Base-by-base conservation (phyloP, 2,113 vertebrate species). In the Orycteropus afer region DNA sequence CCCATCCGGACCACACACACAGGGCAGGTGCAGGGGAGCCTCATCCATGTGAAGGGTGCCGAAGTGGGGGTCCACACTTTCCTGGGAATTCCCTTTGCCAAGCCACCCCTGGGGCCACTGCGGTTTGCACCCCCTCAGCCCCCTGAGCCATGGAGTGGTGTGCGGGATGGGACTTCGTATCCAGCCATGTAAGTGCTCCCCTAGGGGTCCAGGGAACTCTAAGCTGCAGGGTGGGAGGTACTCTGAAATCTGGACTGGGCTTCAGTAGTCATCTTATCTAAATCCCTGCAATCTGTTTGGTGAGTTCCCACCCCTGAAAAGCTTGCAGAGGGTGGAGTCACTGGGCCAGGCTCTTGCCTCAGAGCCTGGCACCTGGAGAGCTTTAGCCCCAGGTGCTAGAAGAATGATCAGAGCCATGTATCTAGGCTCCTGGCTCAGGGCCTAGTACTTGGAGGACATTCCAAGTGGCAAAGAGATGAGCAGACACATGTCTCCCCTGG, bases 51-150 rank as follows among this genome's bases (percentile, higher is more conserved):
- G 67, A 99, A 98, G 89, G 98, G 96, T 25, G 98, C 97, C 0
- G 97, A 98, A 51, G 95, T 74, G 2, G 96, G 97, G 2, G 98
- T 99, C 71, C 94, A 99, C 49, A 96, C 91, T 96, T 99, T 98
- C 97, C 97, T 99, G 59, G 98, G 98, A 13, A 96, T 99, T 74
- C 99, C 99, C 40, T 99, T 99, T 98, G 99, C 99, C n/a, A 99
- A 98, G 96, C 97, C 99, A 4, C 99, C 99, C 3, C 4, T 99
- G 5, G 99, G 99, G 40, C 93, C 97, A 3, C 97, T 99, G 94
- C 98, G 99, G 86, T 98, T 99, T 97, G 97, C 98, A 25, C 95
- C 98, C 37, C 99, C 99, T 15, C 97, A 98, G 71, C 97, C 98
- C 5, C 97, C 98, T 4, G 98, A 98, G 11, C 89, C 96, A 34